A percentile compares a stretch with the other conserved stretches of the same genome.
Evolutionary conservation across 2,113 vertebrate species (phyloP).

Genomic region (Salminus brasiliensis): DNA sequence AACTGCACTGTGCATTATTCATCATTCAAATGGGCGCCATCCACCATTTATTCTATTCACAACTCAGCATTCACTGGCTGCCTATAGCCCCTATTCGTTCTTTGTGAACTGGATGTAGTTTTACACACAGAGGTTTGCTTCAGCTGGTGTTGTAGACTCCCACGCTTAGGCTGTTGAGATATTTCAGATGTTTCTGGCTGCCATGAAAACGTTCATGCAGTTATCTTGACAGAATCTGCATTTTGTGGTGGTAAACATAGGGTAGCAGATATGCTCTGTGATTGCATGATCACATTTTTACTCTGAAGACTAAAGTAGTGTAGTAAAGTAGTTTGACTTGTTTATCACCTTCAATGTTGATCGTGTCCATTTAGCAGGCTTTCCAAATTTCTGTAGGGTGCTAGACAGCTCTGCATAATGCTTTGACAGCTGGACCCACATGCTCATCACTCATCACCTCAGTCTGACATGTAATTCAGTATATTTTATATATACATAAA

Average conservation of each 20-base stretch:
- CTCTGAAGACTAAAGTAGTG: background rate
- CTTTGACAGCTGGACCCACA: background rate
- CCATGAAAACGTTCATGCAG: background rate
- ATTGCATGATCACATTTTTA: background rate
- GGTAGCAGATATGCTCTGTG: background rate
- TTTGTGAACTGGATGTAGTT: conserved; percentile 3
- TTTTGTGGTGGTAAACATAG: background rate
- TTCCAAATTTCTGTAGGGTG: background rate
- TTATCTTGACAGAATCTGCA: background rate
- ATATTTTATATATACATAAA: conserved; percentile 6
- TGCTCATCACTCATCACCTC: too few species aligned
- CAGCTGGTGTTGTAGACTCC: background rate
- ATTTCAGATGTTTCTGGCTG: background rate
- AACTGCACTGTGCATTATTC: conserved; percentile 6
- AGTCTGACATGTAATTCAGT: conserved; percentile 25
- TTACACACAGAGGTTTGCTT: background rate
- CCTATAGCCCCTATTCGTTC: conserved; percentile 18
- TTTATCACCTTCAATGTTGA: background rate
- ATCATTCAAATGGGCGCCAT: background rate
- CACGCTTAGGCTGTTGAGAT: background rate
- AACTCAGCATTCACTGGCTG: background rate
- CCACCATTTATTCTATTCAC: background rate
- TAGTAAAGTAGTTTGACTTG: background rate
- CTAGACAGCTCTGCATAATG: conserved; percentile 24
- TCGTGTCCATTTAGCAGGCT: background rate